Conservation (phyloP, 2,113 vertebrate species). For the Thryonomys swinderianus region DNA sequence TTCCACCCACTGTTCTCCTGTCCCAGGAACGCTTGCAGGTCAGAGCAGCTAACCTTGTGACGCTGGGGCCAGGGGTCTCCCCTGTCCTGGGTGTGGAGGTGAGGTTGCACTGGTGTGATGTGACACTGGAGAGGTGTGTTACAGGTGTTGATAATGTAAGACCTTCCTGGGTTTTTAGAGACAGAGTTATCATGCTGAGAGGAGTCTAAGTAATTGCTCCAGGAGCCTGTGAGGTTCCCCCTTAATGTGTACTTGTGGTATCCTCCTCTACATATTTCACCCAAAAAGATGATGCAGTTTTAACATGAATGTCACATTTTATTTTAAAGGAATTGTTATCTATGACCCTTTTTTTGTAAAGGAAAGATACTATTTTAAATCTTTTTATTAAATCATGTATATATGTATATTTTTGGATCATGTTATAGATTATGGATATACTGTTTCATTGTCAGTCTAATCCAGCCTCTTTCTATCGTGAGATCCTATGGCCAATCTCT, state of each 20-base stretch:
- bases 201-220: not conserved
- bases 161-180: conserved; percentile 67
- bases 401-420: conserved; percentile 90
- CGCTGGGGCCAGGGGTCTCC: not conserved
- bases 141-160: not conserved
- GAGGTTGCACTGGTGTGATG: not conserved
- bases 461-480: not conserved
- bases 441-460: conserved; percentile 78
- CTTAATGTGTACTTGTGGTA: not conserved
- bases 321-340: conserved; percentile 74
- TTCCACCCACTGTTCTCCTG: not conserved
- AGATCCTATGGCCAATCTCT: not conserved
- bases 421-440: conserved; percentile 84
- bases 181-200: conserved; percentile 20
- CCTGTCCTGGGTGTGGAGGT: not conserved
- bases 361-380: conserved; percentile 80
- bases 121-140: not conserved
- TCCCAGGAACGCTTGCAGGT: not conserved
- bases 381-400: conserved; percentile 86
- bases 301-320: conserved; percentile 65
- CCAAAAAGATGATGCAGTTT: conserved; percentile 71
- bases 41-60: not conserved
- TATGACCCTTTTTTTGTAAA: conserved; percentile 83
- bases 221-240: not conserved
- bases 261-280: conserved; percentile 67